Evolutionary conservation across 2,888 invertebrate genomes (phyloP), one percentile per base, ranked within the genome.

Genomic region (Diachrysia chrysitis): DNA sequence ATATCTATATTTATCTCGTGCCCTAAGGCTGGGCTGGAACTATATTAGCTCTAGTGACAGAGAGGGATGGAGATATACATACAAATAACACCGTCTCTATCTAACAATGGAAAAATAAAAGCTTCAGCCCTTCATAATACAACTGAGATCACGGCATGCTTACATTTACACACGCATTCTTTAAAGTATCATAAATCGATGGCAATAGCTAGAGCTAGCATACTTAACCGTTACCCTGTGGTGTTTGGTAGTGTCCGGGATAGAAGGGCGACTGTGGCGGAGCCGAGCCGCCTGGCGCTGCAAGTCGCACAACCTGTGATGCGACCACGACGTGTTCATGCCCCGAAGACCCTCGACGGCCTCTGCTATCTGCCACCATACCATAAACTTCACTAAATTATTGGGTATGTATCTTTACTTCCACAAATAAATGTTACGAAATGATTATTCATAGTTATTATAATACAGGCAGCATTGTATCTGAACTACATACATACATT

Each of bases 261-360:
- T 92, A 1, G 94, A 94, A 0, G 94, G 94, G 0, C 94, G 87
- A 57, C 92, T 92, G 76, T 92, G 88, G 0, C 90, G 89, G 85
- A 92, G 87, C 51, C 93, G 83, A 0, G 92, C 89, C 0, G 93
- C 93, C 63, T 93, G 93, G 0, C 93, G 86, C 71, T 94, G 94
- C 35, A 92, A 76, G 74, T 93, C 95, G 71, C 92, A 93, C 6
- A 94, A 85, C 16, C 92, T 81, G 71, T 95, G 95, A 64, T 95
- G 94, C 0, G 93, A 95, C 94, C 93, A 94, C 1, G 94, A 95
- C 0, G 94, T 95, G 82, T 96, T 93, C 91, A 96, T 95, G 19
- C 96, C 92, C 0, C 93, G 90, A 7, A 93, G 74, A 25, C 89
- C 93, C 66, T 90, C 90, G 1, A 92, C 92, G 2, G 92, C 92